phyloP scores from a whole-genome alignment of 1,140 invertebrate genomes.

The Leptinotarsa defecta region DNA sequence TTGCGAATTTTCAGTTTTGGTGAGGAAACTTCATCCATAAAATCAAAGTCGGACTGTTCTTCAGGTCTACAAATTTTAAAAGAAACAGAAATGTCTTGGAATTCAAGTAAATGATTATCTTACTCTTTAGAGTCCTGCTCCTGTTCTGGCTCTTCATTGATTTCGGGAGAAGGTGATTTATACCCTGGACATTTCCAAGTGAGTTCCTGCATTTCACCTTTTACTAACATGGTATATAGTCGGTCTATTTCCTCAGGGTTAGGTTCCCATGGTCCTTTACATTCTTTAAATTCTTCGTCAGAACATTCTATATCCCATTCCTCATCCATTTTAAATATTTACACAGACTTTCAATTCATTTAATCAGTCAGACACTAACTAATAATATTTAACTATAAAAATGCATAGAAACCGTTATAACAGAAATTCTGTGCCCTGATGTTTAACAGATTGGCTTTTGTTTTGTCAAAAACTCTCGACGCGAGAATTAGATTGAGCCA shows the following conservation, averaged over 20 bases:
- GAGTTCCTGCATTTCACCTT: conserved; percentile 50
- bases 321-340: conserved; percentile 36
- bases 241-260: conserved; percentile 49
- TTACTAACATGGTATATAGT: conserved; percentile 49
- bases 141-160: conserved; percentile 43
- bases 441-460: too few relatives aligned
- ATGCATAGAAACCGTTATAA: too few relatives aligned
- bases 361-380: too few relatives aligned
- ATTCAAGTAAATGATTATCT: conserved; percentile 16
- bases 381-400: too few relatives aligned
- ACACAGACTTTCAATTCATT: too few relatives aligned
- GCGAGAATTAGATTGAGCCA: too few relatives aligned
- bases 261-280: conserved; percentile 50
- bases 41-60: conserved; percentile 74
- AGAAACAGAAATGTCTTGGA: too few relatives aligned
- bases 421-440: too few relatives aligned
- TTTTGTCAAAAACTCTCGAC: too few relatives aligned
- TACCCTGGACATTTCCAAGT: conserved; percentile 54
- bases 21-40: conserved; percentile 74
- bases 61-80: conserved; percentile 52
- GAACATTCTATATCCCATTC: conserved; percentile 62
- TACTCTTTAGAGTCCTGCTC: conserved; percentile 47
- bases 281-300: conserved; percentile 58
- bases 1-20: conserved; percentile 66
- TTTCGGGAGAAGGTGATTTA: conserved; percentile 51